Evolutionary conservation across 2,113 vertebrate genomes (phyloP).

Genomic region (Tachycineta bicolor): DNA sequence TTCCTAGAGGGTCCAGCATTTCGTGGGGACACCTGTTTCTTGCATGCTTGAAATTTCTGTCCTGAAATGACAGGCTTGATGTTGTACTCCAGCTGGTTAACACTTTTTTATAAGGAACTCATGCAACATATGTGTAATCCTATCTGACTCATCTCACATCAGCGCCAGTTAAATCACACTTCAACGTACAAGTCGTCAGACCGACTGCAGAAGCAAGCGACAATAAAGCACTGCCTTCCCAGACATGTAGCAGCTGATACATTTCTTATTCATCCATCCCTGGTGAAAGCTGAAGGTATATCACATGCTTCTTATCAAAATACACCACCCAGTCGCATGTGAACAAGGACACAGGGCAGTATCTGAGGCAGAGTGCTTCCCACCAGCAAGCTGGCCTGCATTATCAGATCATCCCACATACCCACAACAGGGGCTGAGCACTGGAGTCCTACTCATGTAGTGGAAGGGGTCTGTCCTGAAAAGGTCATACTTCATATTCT

Average conservation of each 20-base stretch:
- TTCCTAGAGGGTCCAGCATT: background rate
- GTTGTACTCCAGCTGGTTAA: background rate
- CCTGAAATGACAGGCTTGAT: slow-evolving; percentile 38
- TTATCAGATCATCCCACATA: background rate
- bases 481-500: background rate
- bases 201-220: background rate
- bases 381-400: background rate
- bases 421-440: rapidly evolving
- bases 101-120: background rate
- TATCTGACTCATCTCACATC: background rate
- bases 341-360: background rate
- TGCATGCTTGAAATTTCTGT: slow-evolving; percentile 34
- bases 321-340: rapidly evolving
- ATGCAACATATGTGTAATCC: background rate
- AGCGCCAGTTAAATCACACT: background rate
- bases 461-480: background rate
- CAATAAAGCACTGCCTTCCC: background rate
- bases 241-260: background rate
- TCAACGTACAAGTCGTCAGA: rapidly evolving
- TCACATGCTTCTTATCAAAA: rapidly evolving
- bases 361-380: background rate
- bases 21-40: slow-evolving; percentile 55
- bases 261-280: background rate
- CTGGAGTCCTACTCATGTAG: rapidly evolving
- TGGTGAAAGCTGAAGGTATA: background rate